Evolutionary conservation across 2,113 vertebrate genomes (phyloP).

Genomic region (Heterochromis multidens): DNA sequence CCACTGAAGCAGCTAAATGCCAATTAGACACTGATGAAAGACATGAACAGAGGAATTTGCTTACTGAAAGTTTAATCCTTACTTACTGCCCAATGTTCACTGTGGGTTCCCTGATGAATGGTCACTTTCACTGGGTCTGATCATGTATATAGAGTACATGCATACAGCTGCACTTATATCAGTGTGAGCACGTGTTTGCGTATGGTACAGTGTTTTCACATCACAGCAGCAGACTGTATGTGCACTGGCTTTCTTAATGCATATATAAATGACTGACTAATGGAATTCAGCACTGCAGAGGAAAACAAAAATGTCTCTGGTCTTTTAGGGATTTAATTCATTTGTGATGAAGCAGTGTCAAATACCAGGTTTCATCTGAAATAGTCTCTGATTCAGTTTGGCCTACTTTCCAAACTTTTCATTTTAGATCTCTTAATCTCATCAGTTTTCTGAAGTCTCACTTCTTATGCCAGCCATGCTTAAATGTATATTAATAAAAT

Average conservation of each 20-base stretch:
- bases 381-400: slow-evolving; percentile 1
- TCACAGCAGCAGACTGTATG: background rate
- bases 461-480: background rate
- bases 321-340: slow-evolving; percentile 23
- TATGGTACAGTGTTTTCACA: background rate
- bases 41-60: slow-evolving; percentile 23
- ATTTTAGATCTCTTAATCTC: slow-evolving; percentile 11
- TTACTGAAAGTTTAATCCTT: slow-evolving; percentile 9
- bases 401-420: slow-evolving; percentile 1
- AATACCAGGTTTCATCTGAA: slow-evolving; percentile 13
- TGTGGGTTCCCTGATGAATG: background rate
- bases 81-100: background rate
- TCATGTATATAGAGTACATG: background rate
- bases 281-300: background rate
- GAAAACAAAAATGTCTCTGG: slow-evolving; percentile 16
- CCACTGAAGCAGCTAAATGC: slow-evolving; percentile 17
- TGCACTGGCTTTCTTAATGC: slow-evolving; percentile 14
- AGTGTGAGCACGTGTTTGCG: background rate
- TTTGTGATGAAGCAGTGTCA: slow-evolving; percentile 5
- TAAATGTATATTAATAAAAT: background rate
- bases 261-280: slow-evolving; percentile 19
- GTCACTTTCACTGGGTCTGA: background rate
- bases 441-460: background rate
- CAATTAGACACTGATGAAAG: slow-evolving; percentile 41
- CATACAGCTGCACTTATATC: background rate